Base-by-base conservation (phyloP, 2,797 vertebrate species). In the Halcyon smyrnensis region DNA sequence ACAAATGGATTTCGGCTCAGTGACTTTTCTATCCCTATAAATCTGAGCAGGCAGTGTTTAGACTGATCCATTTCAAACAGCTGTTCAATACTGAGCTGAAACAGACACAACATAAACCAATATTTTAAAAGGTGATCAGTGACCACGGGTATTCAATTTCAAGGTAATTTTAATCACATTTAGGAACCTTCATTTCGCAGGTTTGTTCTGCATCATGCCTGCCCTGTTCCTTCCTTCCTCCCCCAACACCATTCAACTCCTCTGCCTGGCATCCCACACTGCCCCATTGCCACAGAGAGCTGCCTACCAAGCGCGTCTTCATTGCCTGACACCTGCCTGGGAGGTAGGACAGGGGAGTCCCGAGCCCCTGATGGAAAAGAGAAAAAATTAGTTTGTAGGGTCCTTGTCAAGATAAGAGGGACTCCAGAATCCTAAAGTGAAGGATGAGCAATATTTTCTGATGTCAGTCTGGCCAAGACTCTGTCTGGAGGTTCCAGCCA, bases 41-140 rank as follows among this genome's bases (percentile, higher is more conserved):
- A 94, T 84, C 76, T 41, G 45, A 84, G 80, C 37, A 87, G 80
- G 36, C 75, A 41, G 6, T 79, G 80, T 84, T 95, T 88, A 93
- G 90, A 79, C 87, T 90, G 91, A 81, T 88, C 79, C 51, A 43
- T 64, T 88, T 89, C 89, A 88, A 79, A 36, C 92, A 89, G 62
- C 80, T 75, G 73, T n/a, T 86, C 68, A 78, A 78, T 28, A 56
- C 37, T 12, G 25, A 2, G 54, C 88, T n/a, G 46, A 56, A 67
- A 65, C 70, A 96, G 94, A 94, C 93, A 95, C 60, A 96, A 95
- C 90, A 95, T n/a, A 54, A 71, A 85, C 48, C n/a, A 87, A 11
- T 84, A 76, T 73, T 88, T 84, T 1, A 79, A 84, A 82, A 87
- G 83, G 74, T 24, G 57, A 45, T 57, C 79, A 2, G n/a, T 39